These are phyloP conservation scores for Brachionus angularis DNA, from an alignment of 1,140 invertebrate species.

Conservation along the genomic window DNA sequence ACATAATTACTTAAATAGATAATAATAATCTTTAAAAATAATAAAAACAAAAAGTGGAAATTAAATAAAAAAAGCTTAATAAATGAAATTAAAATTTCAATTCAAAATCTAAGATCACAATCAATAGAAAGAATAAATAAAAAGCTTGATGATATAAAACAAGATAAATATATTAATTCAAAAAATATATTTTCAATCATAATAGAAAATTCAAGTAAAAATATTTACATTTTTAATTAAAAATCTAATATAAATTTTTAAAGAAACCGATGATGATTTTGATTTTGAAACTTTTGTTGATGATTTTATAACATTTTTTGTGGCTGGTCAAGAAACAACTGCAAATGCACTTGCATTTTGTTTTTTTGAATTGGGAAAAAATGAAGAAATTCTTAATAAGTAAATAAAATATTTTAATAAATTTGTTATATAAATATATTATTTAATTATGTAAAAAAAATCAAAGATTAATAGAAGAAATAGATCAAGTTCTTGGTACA, in stretches of 20 bases:
- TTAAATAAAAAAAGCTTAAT: too few species aligned
- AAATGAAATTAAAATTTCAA: too few species aligned
- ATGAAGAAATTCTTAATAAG: conserved; percentile 12
- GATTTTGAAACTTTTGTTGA: conserved; percentile 19
- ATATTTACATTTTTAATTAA: neutral
- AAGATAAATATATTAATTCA: neutral
- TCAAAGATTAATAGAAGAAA: conserved; percentile 11
- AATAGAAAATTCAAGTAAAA: neutral
- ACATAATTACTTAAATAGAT: too few species aligned
- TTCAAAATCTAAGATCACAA: neutral
- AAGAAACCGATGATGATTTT: neutral
- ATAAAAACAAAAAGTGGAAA: too few species aligned
- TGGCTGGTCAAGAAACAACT: conserved; percentile 39
- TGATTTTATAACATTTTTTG: conserved; percentile 38
- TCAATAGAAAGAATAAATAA: neutral
- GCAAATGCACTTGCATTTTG: neutral
- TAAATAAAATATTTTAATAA: neutral
- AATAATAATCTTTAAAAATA: too few species aligned
- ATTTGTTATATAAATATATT: neutral
- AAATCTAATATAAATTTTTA: neutral
- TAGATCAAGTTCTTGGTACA: neutral
- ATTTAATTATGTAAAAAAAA: neutral
- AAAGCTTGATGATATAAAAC: neutral
- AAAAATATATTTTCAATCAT: neutral
- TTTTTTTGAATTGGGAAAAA: conserved; percentile 11